Percentiles rank a stretch among this genome's conserved stretches.
Evolutionary conservation across 53 echinoderm and acorn worm genomes (phyloP).

Genomic region (Patiria pectinifera): DNA sequence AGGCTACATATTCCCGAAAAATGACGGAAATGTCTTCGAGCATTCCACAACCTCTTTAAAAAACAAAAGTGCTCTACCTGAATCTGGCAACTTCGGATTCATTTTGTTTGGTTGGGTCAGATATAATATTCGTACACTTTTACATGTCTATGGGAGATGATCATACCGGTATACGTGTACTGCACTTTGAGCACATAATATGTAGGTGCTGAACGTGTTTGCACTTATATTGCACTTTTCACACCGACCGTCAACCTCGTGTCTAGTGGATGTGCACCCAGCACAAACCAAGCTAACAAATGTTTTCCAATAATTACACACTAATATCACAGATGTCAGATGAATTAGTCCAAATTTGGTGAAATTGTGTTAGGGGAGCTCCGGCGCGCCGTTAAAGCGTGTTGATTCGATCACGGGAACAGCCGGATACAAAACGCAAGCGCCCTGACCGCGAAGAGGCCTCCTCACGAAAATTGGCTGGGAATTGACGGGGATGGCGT

Average conservation of each 20-base stretch:
- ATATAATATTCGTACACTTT: background rate
- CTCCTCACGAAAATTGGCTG: slow-evolving; percentile 27
- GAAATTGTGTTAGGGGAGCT: slow-evolving; percentile 52
- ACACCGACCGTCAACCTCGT: slow-evolving; percentile 23
- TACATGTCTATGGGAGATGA: slow-evolving; percentile 1
- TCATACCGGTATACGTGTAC: background rate
- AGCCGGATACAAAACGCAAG: background rate
- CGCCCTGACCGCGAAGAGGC: background rate
- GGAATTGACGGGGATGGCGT: slow-evolving; percentile 56
- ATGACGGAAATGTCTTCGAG: no score
- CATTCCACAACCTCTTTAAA: no score
- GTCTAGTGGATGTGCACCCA: background rate
- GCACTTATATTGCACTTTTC: slow-evolving; percentile 54
- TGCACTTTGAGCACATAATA: slow-evolving; percentile 1
- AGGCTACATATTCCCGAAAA: no score
- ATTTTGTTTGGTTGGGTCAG: background rate
- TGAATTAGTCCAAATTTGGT: slow-evolving; percentile 60
- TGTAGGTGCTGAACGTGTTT: background rate
- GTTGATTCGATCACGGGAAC: slow-evolving; percentile 54
- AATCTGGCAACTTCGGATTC: no score
- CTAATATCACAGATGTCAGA: slow-evolving; percentile 66
- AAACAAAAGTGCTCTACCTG: no score
- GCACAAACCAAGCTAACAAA: slow-evolving; percentile 34
- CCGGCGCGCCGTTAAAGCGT: slow-evolving; percentile 28
- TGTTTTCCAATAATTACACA: slow-evolving; percentile 64